These are phyloP conservation scores for Archocentrus centrarchus DNA, from an alignment of 2,113 vertebrate species.

Conservation along the genomic window DNA sequence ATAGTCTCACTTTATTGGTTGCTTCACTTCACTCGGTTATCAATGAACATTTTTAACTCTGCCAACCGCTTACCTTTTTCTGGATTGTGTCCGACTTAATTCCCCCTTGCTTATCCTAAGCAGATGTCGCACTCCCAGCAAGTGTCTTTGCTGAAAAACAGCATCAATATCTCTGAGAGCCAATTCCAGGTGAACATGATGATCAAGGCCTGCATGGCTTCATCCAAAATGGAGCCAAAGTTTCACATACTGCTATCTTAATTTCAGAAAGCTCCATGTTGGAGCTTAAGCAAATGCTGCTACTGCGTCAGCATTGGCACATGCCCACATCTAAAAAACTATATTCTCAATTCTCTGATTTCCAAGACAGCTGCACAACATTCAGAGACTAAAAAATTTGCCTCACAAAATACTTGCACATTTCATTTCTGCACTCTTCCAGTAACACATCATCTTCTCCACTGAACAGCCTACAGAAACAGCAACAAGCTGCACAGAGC, in stretches of 20 bases:
- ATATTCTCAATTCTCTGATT: neutral
- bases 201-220: conserved; percentile 15
- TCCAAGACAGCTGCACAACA: conserved; percentile 11
- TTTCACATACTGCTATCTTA: conserved; percentile 14
- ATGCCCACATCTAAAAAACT: conserved; percentile 7
- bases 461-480: neutral
- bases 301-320: conserved; percentile 28
- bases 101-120: conserved; percentile 43
- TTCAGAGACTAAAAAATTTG: conserved; percentile 13
- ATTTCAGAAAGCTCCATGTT: conserved; percentile 37
- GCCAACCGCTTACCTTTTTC: conserved; percentile 21
- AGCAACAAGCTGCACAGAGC: conserved; percentile 30
- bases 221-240: conserved; percentile 36
- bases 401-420: conserved; percentile 25
- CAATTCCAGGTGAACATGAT: conserved; percentile 40
- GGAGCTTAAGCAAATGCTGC: conserved; percentile 36
- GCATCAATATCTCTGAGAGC: neutral
- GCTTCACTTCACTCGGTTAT: conserved; percentile 9
- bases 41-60: conserved; percentile 35
- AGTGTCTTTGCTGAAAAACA: conserved; percentile 32
- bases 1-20: neutral
- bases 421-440: conserved; percentile 10
- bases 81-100: conserved; percentile 33
- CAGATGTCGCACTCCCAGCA: conserved; percentile 53
- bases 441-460: neutral